Base-by-base conservation (phyloP, 1,140 invertebrate genomes). In the Hylyphantes graminicola region DNA sequence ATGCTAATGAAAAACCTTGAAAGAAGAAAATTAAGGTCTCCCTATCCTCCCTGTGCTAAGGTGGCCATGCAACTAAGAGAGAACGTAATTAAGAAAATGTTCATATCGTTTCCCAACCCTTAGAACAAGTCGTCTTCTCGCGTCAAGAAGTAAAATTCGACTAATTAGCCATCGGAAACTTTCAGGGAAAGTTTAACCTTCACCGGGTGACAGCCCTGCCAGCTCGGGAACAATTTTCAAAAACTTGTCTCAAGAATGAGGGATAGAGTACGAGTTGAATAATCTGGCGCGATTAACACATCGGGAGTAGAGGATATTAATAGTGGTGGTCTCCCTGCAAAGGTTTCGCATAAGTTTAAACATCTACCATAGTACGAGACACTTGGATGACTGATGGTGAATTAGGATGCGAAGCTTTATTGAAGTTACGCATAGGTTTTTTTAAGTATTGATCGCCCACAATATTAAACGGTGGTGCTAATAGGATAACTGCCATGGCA, bases 211-310 rank as follows among this genome's bases (percentile, higher is more conserved):
- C 57, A 76, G 59, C 35, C 59, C 17, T 50, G 53, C n/a, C n/a
- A n/a, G 17, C 13, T n/a, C 55, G 13, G 63, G 35, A 78, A 78
- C 76, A 54, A 54, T 78, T 78, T 67, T 78, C 63, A 78, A 78
- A 78, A 78, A 78, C n/a, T 78, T 78, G 61, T 54, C 63, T 67
- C 35, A 50, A 7, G 63, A 53, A 35, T 54, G 57, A 78, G n/a
- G 51, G 64, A 55, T 21, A 51, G 51, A 10, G 48, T 48, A 72
- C 6, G 48, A 48, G 21, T 55, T 19, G 63, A 78, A 67, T 78
- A 67, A 65, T 78, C 76, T 78, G 10, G 12, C 15, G 75, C 76
- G 76, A 78, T 78, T 78, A 78, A 78, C 76, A 78, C 76, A 78
- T 55, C 61, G 54, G 53, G 17, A 17, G 68, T 70, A 53, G 53